A percentile compares a stretch with the other conserved stretches of the same genome.
Conservation (phyloP, 2,113 vertebrate genomes). For the Dissostichus mawsoni region DNA sequence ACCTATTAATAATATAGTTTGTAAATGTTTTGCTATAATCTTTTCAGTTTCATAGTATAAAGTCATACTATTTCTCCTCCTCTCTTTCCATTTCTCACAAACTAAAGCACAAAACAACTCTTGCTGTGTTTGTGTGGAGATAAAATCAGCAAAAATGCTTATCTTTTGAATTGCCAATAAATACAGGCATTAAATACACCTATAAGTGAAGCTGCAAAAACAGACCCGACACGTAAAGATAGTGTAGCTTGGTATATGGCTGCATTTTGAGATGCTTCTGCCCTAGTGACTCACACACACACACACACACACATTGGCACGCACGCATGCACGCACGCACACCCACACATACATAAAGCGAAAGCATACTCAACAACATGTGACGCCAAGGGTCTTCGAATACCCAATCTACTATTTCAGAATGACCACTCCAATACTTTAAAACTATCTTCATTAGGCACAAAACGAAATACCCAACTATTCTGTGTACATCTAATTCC, state of each 20-base stretch:
- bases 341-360: background rate
- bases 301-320: too few species aligned
- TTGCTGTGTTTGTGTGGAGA: background rate
- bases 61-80: background rate
- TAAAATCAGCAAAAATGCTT: background rate
- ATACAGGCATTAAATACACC: background rate
- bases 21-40: background rate
- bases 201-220: background rate
- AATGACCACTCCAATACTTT: slow-evolving; percentile 1
- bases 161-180: background rate
- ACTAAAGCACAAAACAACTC: background rate
- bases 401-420: background rate
- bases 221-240: background rate
- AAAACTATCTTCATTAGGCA: background rate
- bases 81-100: background rate
- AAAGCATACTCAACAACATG: background rate
- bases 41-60: too few species aligned
- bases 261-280: background rate
- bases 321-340: too few species aligned
- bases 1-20: too few species aligned
- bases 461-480: background rate
- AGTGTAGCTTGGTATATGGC: background rate
- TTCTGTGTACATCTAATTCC: slow-evolving; percentile 8
- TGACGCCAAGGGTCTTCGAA: slow-evolving; percentile 1
- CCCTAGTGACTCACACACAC: too few species aligned